Evolutionary conservation across 2,113 vertebrate species (phyloP).

Genomic region (Emydura subglobosa): DNA sequence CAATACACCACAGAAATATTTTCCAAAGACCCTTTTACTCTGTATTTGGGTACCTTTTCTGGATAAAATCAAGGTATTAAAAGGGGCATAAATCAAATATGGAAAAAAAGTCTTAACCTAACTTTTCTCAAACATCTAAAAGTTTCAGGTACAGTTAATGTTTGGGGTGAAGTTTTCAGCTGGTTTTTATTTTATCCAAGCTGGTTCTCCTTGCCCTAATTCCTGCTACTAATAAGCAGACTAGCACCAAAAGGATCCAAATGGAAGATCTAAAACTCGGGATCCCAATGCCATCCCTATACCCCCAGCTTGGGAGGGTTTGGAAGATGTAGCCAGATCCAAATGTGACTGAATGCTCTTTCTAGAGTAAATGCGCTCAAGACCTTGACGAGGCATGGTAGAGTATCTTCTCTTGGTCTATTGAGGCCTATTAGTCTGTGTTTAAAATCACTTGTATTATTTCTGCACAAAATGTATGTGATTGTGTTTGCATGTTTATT

Average conservation of each 20-base stretch:
- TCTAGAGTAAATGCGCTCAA: not conserved
- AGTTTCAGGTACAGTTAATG: not conserved
- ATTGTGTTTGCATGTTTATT: not conserved
- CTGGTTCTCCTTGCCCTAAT: not conserved
- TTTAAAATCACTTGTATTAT: not conserved
- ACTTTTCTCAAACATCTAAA: not conserved
- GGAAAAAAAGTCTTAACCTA: not conserved
- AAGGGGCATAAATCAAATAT: not conserved
- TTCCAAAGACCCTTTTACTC: not conserved
- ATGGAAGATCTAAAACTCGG: not conserved
- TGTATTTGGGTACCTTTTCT: not conserved
- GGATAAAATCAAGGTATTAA: not conserved
- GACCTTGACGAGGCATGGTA: not conserved
- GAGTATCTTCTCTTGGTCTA: not conserved
- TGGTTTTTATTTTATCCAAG: not conserved
- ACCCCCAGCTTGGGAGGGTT: not conserved
- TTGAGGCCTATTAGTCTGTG: not conserved
- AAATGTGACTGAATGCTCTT: not conserved
- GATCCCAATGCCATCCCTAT: fast-evolving
- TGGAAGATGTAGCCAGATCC: not conserved
- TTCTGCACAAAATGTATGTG: not conserved
- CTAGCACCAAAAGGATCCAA: not conserved
- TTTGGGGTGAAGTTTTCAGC: not conserved
- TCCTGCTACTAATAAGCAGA: not conserved
- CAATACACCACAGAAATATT: not conserved